These are phyloP conservation scores for Nemopilema nomurai DNA, from an alignment of 30 jellyfish, hydroid and myxozoan species.

Conservation along the genomic window DNA sequence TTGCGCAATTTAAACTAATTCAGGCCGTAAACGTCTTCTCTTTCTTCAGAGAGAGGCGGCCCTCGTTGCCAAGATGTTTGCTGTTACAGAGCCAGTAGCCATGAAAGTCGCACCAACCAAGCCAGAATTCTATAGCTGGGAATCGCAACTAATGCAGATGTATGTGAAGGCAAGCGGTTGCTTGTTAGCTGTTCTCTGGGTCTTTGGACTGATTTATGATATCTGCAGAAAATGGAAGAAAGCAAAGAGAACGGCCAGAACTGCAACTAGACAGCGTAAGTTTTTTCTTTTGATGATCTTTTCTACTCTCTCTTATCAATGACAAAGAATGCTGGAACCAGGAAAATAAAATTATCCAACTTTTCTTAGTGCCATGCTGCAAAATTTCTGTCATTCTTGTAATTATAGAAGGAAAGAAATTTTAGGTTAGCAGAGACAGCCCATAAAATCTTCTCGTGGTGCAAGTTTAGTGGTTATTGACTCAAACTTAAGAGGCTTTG, in stretches of 20 bases:
- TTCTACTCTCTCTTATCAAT: too few species aligned
- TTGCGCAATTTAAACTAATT: too few species aligned
- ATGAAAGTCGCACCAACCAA: slow-evolving; percentile 17
- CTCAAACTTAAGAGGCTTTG: too few species aligned
- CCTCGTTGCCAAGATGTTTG: slow-evolving; percentile 19
- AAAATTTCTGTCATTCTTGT: too few species aligned
- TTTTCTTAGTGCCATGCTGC: too few species aligned
- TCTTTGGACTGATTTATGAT: slow-evolving; percentile 39
- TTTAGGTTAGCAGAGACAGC: too few species aligned
- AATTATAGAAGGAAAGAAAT: too few species aligned
- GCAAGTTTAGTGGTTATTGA: too few species aligned
- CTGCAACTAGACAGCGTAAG: slow-evolving; percentile 27
- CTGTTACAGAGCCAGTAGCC: slow-evolving; percentile 8
- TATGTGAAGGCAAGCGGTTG: slow-evolving; percentile 27
- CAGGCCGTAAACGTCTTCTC: neutral
- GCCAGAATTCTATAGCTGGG: slow-evolving; percentile 74
- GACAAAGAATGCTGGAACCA: too few species aligned
- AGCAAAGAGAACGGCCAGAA: neutral
- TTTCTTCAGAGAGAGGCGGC: slow-evolving; percentile 34
- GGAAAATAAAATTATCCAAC: neutral
- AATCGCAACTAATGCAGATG: slow-evolving; percentile 41
- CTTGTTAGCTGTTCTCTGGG: neutral
- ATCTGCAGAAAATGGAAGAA: slow-evolving; percentile 1
- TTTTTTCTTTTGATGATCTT: neutral
- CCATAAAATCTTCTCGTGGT: too few species aligned